Evolutionary conservation across 2,888 invertebrate species (phyloP), one percentile per base, ranked within the genome.

Genomic region (Tetropium fuscum): DNA sequence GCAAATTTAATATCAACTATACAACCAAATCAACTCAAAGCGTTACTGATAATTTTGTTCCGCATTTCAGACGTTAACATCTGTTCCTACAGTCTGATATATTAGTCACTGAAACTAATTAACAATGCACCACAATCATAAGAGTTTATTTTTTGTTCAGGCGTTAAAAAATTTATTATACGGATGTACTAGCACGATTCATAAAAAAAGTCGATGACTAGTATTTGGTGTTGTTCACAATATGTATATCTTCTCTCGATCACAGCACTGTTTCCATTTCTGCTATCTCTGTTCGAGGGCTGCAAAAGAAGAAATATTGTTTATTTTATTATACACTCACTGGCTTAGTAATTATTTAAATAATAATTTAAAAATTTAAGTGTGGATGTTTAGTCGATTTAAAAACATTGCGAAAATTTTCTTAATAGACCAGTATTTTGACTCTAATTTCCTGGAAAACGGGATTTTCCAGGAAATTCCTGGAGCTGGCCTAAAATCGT

Each of bases 221-320:
- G 56, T 59, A 44, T 34, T 66, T 68, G 68, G 66, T 66, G 66
- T 64, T 68, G 60, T 53, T 57, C 41, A 41, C 58, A 47, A 56
- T 58, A 59, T 63, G 51, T 51, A 63, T 58, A 38, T 57, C 58
- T 56, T 63, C 53, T 38, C 64, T 63, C 56, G 53, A 85, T 92
- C 92, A 93, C 89, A 94, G 92, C 86, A 94, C 94, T 80, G 94
- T 94, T 87, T 94, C 94, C 90, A 94, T 93, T 87, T 94, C 94
- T 75, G 94, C 93, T 72, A 90, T 89, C 83, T 90, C 90, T 65
- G 89, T 91, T 84, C 70, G 70, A 38, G 72, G 73, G 44, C 78
- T 78, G 68, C 25, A 70, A 89, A 85, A 59, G 20, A 60, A 58
- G 41, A 41, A 53, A 58, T n/a, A n/a, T n/a, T n/a, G n/a, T n/a